Evolutionary conservation across 1,140 invertebrate species (phyloP), one percentile per base, ranked within the genome.

Genomic region (Eumeta japonica): DNA sequence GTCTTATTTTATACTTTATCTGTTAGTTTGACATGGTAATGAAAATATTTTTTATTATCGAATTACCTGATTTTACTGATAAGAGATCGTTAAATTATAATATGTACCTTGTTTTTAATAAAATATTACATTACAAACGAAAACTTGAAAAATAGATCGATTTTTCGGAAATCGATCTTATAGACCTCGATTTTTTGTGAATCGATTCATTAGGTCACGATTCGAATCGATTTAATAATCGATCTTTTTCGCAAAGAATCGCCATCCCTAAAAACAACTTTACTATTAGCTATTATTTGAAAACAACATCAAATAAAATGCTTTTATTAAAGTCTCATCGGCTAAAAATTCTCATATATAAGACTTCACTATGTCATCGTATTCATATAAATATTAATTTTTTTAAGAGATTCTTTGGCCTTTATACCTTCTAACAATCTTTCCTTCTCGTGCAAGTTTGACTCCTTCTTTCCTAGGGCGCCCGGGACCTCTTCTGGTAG

Each of bases 381-480:
- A 13, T 37, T 35, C 18, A 16, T 20, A 30, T 28, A 28, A 33
- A 35, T 16, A 45, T 10, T n/a, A 41, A 41, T 18, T 35, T 9
- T 24, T 10, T 27, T 2, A 37, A n/a, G 12, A 2, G 28, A 15
- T 4, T 27, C 11, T 13, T 2, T 18, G 7, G 29, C 5, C 7
- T 30, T 17, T 29, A 50, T 54, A 70, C 70, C 70, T 62, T 52
- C 66, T 65, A 24, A 71, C 62, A 50, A 67, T 65, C 48, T 70
- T 71, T 17, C 70, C 67, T 48, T 75, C 72, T 34, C 61, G 43
- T 7, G 70, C 55, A 35, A 71, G 46, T 43, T 72, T 77, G 54
- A 75, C 68, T 43, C 81, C 79, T 58, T 87, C 85, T 57, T 87
- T 85, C 33, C 84, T 74, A 2, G 85, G 86, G 48, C 86, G 71